A percentile compares a stretch with the other conserved stretches of the same genome.
Evolutionary conservation across 2,113 vertebrate species (phyloP).

Genomic region (Hippopotamus amphibius): DNA sequence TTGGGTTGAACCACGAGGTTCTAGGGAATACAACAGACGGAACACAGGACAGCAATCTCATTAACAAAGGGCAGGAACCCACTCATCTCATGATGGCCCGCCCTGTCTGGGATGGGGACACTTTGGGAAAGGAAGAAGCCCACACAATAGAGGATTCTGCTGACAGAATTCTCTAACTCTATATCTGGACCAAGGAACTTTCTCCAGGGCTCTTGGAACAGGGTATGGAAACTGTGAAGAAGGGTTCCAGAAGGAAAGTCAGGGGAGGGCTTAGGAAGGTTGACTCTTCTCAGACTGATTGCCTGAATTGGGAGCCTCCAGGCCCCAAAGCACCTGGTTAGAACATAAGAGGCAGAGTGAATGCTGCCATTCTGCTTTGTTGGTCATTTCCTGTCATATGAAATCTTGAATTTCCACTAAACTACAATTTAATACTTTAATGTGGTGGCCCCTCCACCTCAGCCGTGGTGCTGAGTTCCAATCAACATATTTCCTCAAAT

Average conservation of each 20-base stretch:
- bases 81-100: background rate
- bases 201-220: background rate
- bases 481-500: background rate
- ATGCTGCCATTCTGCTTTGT: background rate
- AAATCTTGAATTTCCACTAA: constrained; percentile 30
- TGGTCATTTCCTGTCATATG: background rate
- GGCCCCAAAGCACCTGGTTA: background rate
- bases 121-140: background rate
- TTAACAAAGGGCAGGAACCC: background rate
- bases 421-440: background rate
- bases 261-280: background rate
- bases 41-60: no score
- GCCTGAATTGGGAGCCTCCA: background rate
- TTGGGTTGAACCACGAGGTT: background rate
- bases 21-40: background rate
- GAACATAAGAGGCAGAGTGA: background rate
- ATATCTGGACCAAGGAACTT: background rate
- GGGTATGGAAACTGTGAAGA: background rate
- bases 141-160: background rate
- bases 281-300: background rate
- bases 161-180: background rate
- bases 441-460: background rate
- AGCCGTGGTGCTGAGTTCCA: background rate
- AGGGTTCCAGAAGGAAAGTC: background rate
- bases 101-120: background rate